These are phyloP conservation scores for Plagiodera versicolora DNA, from an alignment of 2,888 invertebrate species.

Conservation along the genomic window DNA sequence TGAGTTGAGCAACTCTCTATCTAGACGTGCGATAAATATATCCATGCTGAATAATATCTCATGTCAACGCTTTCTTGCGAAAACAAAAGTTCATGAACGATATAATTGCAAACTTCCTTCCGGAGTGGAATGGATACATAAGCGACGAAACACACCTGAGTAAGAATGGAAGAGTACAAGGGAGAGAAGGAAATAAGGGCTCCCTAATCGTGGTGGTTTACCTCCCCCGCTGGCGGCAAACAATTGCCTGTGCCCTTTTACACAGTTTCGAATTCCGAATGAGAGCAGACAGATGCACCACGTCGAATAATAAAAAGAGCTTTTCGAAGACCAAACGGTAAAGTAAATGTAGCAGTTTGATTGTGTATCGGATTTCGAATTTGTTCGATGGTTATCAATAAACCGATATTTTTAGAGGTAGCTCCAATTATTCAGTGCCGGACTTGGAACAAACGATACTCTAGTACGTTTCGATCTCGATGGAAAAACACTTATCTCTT, in stretches of 20 bases:
- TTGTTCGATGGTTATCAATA: no score
- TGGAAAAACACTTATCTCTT: no score
- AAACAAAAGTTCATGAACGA: background rate
- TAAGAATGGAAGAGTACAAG: conserved; percentile 6
- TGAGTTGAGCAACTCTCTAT: no score
- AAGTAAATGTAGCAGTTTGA: conserved; percentile 4
- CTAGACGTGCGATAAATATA: no score
- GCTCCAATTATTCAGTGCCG: no score
- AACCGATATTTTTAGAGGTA: no score
- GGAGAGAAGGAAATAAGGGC: conserved; percentile 28
- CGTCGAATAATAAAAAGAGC: conserved; percentile 1
- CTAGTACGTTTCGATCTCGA: no score
- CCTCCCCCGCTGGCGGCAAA: conserved; percentile 43
- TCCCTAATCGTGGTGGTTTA: conserved; percentile 38
- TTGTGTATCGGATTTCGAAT: background rate
- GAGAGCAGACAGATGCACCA: conserved; percentile 9
- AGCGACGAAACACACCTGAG: background rate
- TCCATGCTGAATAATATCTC: no score
- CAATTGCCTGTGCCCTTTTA: conserved; percentile 32
- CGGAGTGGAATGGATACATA: background rate
- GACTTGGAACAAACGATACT: no score
- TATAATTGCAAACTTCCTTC: background rate
- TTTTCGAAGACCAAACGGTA: conserved; percentile 3
- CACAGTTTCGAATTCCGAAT: conserved; percentile 17
- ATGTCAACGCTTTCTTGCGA: background rate